Conservation (phyloP, 1,140 invertebrate species). For the Aleiodes sp. region DNA sequence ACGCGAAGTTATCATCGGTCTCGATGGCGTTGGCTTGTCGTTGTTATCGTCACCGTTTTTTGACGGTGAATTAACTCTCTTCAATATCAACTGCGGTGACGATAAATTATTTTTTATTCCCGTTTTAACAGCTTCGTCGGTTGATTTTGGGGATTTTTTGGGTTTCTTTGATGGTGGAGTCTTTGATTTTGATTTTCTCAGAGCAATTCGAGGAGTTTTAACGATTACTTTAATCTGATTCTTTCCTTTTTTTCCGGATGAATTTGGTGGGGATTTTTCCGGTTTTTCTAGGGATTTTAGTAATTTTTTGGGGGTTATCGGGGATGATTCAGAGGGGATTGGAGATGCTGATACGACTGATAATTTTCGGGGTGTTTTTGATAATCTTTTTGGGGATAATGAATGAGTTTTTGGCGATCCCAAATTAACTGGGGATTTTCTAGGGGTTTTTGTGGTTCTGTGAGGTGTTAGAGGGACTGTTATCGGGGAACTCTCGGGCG, state of each 20-base stretch:
- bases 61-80: neutral
- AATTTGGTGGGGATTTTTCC: neutral
- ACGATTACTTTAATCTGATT: neutral
- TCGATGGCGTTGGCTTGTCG: conserved; percentile 28
- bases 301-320: neutral
- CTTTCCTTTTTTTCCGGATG: neutral
- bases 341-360: conserved; percentile 37
- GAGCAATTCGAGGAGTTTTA: conserved; percentile 12
- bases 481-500: conserved; percentile 47
- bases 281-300: neutral
- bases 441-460: conserved; percentile 46
- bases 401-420: conserved; percentile 47
- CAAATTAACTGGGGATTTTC: conserved; percentile 45
- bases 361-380: conserved; percentile 45
- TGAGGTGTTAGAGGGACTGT: conserved; percentile 42
- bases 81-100: conserved; percentile 1
- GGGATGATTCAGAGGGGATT: conserved; percentile 36
- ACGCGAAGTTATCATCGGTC: neutral
- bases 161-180: neutral
- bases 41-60: too few species aligned
- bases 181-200: neutral
- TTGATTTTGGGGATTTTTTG: neutral
- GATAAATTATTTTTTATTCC: neutral
- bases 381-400: conserved; percentile 24
- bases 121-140: neutral